These are phyloP conservation scores for Zosterops pallidus DNA, from an alignment of 2,113 vertebrate genomes.

Conservation along the genomic window DNA sequence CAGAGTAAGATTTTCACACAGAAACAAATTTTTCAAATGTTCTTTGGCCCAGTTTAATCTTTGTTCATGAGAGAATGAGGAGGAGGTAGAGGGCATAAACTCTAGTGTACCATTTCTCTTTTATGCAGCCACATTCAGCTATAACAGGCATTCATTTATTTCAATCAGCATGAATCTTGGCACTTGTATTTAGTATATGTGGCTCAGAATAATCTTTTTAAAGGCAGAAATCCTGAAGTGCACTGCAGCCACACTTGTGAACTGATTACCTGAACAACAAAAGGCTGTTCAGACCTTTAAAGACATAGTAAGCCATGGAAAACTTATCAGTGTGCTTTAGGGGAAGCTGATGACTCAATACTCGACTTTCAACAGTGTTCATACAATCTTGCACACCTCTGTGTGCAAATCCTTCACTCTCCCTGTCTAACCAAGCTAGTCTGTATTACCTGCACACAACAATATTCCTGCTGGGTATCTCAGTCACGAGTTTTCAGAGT, in stretches of 20 bases:
- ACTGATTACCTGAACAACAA: neutral
- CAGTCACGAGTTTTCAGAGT: neutral
- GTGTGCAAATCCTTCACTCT: neutral
- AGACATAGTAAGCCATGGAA: neutral
- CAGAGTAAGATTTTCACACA: neutral
- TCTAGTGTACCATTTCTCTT: neutral
- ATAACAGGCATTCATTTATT: neutral
- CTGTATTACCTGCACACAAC: neutral
- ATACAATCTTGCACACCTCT: neutral
- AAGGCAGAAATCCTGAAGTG: neutral
- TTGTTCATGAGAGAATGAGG: neutral
- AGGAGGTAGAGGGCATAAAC: neutral
- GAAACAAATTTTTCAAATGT: neutral
- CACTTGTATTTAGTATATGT: rapidly evolving
- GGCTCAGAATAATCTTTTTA: neutral
- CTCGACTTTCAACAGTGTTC: neutral
- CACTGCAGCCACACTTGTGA: neutral
- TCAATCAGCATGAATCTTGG: neutral
- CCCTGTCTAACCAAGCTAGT: neutral
- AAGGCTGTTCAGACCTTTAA: neutral
- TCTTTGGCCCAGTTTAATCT: neutral
- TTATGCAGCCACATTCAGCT: neutral
- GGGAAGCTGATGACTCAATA: neutral
- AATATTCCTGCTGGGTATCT: neutral
- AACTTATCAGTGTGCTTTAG: neutral